Percentiles rank a stretch among this genome's conserved stretches.
phyloP scores from a whole-genome alignment of 2,797 vertebrate genomes.

The Chlorospingus flavigularis region DNA sequence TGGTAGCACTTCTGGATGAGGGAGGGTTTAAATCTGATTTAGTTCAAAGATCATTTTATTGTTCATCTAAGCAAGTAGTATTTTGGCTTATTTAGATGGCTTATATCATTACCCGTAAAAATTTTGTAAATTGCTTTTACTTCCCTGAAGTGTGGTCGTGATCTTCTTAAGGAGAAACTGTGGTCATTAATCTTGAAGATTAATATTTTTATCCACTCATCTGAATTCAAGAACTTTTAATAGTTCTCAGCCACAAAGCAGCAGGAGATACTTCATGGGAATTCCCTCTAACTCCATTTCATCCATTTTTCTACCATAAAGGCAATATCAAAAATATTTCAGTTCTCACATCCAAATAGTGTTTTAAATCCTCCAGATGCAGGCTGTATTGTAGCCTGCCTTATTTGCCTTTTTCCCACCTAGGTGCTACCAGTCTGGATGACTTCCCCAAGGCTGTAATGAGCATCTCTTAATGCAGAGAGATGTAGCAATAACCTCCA shows the following conservation, averaged over 20 bases:
- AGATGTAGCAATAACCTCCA: background rate
- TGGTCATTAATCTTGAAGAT: background rate
- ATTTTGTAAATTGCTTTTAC: background rate
- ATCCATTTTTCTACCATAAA: background rate
- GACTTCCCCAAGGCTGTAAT: background rate
- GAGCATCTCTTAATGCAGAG: background rate
- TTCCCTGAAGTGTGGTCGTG: background rate
- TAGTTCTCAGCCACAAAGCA: background rate
- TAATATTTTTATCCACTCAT: background rate
- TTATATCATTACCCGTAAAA: background rate
- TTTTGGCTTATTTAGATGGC: background rate
- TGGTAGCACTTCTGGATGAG: background rate
- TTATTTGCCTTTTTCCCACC: background rate
- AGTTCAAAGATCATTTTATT: background rate
- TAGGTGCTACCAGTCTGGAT: background rate
- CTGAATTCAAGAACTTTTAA: background rate
- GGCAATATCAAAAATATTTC: background rate
- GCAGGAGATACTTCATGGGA: background rate
- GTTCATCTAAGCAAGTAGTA: background rate
- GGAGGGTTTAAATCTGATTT: background rate
- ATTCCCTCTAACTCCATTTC: background rate
- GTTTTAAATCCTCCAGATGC: background rate
- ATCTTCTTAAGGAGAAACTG: background rate
- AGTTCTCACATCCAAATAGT: background rate
- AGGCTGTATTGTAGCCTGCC: background rate